Percentiles rank a stretch among this genome's conserved stretches.
These are phyloP conservation scores for Argyrosomus japonicus DNA, from an alignment of 2,113 vertebrate genomes.

Conservation along the genomic window DNA sequence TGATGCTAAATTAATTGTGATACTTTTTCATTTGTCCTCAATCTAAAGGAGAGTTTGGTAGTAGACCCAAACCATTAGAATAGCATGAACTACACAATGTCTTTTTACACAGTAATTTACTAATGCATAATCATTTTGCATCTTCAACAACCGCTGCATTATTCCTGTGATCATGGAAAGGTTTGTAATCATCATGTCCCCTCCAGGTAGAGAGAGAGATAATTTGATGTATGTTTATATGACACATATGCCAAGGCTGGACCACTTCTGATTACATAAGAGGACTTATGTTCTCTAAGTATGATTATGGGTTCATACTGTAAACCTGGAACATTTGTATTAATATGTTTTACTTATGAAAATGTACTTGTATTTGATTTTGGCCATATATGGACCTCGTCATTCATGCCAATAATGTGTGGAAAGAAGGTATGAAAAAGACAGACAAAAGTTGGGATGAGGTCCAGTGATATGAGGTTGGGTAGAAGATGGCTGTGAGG, in stretches of 20 bases:
- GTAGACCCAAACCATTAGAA: too few species aligned
- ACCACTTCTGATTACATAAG: constrained; percentile 3
- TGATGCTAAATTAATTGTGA: not conserved
- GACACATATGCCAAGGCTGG: not conserved
- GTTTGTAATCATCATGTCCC: not conserved
- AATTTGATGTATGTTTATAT: not conserved
- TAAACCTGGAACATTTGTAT: not conserved
- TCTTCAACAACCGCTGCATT: not conserved
- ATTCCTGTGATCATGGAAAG: not conserved
- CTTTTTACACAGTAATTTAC: too few species aligned
- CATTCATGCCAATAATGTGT: not conserved
- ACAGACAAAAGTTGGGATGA: constrained; percentile 1
- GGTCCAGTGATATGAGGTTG: not conserved
- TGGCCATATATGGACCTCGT: not conserved
- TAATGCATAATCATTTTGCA: not conserved
- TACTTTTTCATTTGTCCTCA: not conserved
- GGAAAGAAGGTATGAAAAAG: not conserved
- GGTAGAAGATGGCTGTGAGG: not conserved
- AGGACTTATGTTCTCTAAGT: not conserved
- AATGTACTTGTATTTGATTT: too few species aligned
- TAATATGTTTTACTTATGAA: not conserved
- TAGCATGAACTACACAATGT: too few species aligned
- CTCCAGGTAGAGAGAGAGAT: not conserved
- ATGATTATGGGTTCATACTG: not conserved
- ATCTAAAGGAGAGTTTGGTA: not conserved